phyloP scores from a whole-genome alignment of 2,888 invertebrate genomes.

The Antitype chi region DNA sequence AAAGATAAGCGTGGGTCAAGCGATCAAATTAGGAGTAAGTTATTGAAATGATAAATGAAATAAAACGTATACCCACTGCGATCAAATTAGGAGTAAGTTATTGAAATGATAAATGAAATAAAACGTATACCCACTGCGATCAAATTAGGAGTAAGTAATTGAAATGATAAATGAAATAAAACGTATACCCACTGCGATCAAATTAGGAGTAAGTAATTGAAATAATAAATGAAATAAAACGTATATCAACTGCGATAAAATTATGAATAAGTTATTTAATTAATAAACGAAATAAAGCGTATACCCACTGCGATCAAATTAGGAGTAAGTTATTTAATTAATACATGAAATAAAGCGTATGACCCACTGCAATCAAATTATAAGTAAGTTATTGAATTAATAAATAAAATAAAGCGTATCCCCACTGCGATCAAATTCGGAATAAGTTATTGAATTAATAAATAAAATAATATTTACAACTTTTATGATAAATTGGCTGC shows the following conservation, averaged over 20 bases:
- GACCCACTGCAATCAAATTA: no score
- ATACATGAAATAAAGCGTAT: constrained; percentile 6
- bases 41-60: constrained; percentile 3
- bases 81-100: background rate
- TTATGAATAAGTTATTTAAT: constrained; percentile 18
- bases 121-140: background rate
- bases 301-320: background rate
- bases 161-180: constrained; percentile 8
- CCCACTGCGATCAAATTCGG: constrained; percentile 1
- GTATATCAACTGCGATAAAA: background rate
- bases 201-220: constrained; percentile 4
- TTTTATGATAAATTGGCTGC: background rate
- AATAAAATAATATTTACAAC: background rate
- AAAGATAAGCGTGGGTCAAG: constrained; percentile 6
- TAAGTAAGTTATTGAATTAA: no score
- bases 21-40: background rate
- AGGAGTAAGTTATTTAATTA: constrained; percentile 14
- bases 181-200: background rate
- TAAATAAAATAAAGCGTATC: constrained; percentile 10
- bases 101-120: constrained; percentile 11
- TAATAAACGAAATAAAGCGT: background rate
- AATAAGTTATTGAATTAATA: constrained; percentile 19
- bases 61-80: background rate
- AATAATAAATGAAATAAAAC: constrained; percentile 7
- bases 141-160: constrained; percentile 6